Evolutionary conservation across 2,113 vertebrate species (phyloP), one percentile per base, ranked within the genome.

Genomic region (Pachypanchax playfairii): DNA sequence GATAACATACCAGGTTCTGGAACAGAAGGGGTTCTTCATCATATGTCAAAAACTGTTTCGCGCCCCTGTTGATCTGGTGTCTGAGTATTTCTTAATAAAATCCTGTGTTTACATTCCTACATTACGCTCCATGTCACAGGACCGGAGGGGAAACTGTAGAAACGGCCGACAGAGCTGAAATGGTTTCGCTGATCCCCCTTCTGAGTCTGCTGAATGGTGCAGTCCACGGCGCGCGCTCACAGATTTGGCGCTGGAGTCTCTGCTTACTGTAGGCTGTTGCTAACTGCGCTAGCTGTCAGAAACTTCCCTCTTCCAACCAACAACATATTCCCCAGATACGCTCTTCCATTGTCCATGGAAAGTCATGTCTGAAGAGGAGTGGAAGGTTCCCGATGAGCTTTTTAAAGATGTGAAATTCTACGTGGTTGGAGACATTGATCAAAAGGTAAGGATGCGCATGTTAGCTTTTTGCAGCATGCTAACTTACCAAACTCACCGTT

Each of bases 331-430:
- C 54, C 26, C 11, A 12, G 33, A 13, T 7, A 8, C 9, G 24
- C 25, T 29, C 38, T 3, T 28, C 17, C 8, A 15, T 24, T 6
- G 25, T 85, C 59, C 22, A 72, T 84, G 65, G 79, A 65, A 61
- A 83, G 68, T 53, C 73, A 93, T 93, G 92, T 82, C 90, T 75
- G 93, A 94, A 38, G 92, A 92, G 77, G 93, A 92, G 29, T 84
- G 88, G 49, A 91, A 89, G 84, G 94, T 94, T 63, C 92, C 94
- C 14, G 93, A 93, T 13, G 95, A 96, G 57, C 94, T 98, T 86
- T 98, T 98, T 75, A 94, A 94, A 90, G 95, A 98, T 74, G 95
- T 98, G 82, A 98, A 98, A 91, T 98, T 95, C 88, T 98, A 96
- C 91, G 92, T 93, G 77, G 96, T 97, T 71, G 96, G 96, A 74